Evolutionary conservation across 2,113 vertebrate genomes (phyloP).

Genomic region (Panthera leo): DNA sequence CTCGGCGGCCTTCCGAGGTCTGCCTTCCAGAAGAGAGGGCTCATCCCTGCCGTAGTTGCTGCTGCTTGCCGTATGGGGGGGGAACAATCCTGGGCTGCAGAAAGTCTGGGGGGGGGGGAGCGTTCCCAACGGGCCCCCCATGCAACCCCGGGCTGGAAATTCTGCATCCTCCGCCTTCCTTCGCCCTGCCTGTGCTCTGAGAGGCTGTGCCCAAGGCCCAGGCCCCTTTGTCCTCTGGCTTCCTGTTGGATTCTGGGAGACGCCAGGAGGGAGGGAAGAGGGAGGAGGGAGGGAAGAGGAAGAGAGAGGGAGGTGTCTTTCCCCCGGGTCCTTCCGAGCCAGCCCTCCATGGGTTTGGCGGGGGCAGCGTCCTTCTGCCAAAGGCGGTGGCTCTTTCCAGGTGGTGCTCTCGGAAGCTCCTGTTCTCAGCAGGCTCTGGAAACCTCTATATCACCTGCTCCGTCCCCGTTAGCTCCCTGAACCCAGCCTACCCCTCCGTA

Average conservation of each 20-base stretch:
- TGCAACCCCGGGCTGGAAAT: not conserved
- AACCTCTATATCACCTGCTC: not conserved
- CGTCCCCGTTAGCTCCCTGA: too few species aligned
- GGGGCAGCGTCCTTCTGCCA: not conserved
- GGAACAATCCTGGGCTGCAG: not conserved
- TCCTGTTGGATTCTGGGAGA: not conserved
- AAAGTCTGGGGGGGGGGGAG: not conserved
- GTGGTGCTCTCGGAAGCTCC: too few species aligned
- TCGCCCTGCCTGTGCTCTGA: not conserved
- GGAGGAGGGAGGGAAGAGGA: too few species aligned
- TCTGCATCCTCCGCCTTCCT: not conserved
- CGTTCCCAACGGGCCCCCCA: not conserved
- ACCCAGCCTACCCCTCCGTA: not conserved
- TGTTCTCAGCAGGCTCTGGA: not conserved
- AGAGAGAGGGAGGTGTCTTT: rapidly evolving
- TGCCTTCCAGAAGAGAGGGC: not conserved
- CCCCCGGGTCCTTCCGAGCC: rapidly evolving
- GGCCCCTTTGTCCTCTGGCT: not conserved
- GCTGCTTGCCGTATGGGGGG: rapidly evolving
- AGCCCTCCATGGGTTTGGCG: not conserved
- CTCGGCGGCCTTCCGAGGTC: not conserved
- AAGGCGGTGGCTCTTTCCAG: not conserved
- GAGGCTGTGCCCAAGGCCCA: not conserved
- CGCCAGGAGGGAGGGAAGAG: rapidly evolving
- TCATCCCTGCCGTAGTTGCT: rapidly evolving